Evolutionary conservation across 2,888 invertebrate species (phyloP).

Genomic region (Myopa testacea): DNA sequence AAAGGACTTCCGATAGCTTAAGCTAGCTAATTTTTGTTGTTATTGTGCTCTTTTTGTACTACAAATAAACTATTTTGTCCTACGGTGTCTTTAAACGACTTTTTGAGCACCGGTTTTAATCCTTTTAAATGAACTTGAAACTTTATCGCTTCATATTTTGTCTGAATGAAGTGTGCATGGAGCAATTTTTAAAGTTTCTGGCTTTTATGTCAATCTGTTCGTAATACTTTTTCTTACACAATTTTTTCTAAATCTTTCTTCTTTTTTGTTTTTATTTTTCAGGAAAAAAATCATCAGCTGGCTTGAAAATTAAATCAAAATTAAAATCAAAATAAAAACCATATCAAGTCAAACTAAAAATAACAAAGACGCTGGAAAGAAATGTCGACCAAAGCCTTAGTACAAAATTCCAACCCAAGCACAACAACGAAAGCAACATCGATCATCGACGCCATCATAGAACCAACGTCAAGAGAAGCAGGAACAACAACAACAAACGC

Average conservation of each 20-base stretch:
- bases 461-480: slow-evolving; percentile 17
- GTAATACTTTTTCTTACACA: not conserved
- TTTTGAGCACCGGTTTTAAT: too few species aligned
- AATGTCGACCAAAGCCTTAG: slow-evolving; percentile 13
- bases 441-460: slow-evolving; percentile 37
- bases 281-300: not conserved
- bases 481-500: not conserved
- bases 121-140: too few species aligned
- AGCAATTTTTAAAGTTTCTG: too few species aligned
- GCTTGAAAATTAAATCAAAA: not conserved
- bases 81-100: too few species aligned
- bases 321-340: not conserved
- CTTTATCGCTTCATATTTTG: too few species aligned
- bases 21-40: too few species aligned
- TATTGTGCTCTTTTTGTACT: too few species aligned
- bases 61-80: too few species aligned
- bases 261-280: not conserved
- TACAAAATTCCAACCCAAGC: slow-evolving; percentile 10
- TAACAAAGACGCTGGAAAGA: not conserved
- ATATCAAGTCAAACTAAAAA: not conserved
- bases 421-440: slow-evolving; percentile 13
- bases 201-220: too few species aligned
- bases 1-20: too few species aligned
- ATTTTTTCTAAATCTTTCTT: not conserved
- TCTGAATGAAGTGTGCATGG: too few species aligned